Percentiles rank a stretch among this genome's conserved stretches.
These are phyloP conservation scores for Bellardia bayeri DNA, from an alignment of 2,888 invertebrate genomes.

Conservation along the genomic window DNA sequence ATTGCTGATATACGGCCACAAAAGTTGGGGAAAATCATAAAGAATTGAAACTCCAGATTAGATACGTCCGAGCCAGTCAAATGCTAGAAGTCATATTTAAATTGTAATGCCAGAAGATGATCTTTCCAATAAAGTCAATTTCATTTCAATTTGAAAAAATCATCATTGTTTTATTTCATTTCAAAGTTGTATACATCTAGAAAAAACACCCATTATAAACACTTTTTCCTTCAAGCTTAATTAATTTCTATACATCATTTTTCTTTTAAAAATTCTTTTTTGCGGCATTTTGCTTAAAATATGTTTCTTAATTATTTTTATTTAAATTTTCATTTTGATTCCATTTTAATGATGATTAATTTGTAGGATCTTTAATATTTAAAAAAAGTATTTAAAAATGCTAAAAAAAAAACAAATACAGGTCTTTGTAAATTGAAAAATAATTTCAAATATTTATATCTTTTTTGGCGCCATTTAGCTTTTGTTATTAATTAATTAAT, in stretches of 20 bases:
- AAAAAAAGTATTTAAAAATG: neutral
- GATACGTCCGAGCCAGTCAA: no score
- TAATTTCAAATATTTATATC: neutral
- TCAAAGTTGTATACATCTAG: no score
- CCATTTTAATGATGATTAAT: conserved; percentile 29
- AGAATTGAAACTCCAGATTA: no score
- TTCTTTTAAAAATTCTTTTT: neutral
- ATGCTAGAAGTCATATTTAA: no score
- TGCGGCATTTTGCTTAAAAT: neutral
- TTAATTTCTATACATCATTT: neutral
- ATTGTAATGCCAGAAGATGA: no score
- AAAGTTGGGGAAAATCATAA: no score
- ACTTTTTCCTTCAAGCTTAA: no score
- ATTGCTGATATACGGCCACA: no score
- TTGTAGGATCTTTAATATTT: neutral
- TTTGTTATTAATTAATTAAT: neutral
- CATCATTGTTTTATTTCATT: no score
- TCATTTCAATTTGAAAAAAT: no score
- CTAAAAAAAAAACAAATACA: neutral
- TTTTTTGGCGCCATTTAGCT: conserved; percentile 19
- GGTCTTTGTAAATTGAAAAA: conserved; percentile 4
- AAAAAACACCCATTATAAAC: no score
- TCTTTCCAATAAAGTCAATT: no score
- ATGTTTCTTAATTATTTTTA: neutral
- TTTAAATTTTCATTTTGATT: neutral